These are phyloP conservation scores for Achroia grisella DNA, from an alignment of 1,140 invertebrate species.

Conservation along the genomic window DNA sequence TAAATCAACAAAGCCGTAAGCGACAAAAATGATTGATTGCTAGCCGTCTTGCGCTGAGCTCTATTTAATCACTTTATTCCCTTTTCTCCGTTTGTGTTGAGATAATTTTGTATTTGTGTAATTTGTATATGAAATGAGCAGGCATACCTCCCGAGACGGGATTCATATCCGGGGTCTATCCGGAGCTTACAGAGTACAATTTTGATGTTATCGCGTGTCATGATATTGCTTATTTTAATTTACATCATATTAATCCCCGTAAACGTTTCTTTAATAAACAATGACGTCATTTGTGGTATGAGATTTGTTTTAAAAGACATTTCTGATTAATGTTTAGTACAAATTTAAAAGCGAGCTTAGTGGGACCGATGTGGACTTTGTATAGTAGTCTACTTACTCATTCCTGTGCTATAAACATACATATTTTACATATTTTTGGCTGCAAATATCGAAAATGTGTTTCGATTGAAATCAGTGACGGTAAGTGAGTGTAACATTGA, in stretches of 20 bases:
- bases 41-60: conserved; percentile 73
- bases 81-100: conserved; percentile 72
- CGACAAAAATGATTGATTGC: conserved; percentile 74
- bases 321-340: too few species aligned
- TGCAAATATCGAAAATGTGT: too few species aligned
- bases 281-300: too few species aligned
- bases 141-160: conserved; percentile 41
- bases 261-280: too few species aligned
- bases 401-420: too few species aligned
- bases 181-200: conserved; percentile 36
- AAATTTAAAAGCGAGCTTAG: too few species aligned
- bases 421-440: too few species aligned
- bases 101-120: conserved; percentile 73
- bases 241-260: background rate
- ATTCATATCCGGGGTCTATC: conserved; percentile 55
- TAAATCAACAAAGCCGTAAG: conserved; percentile 63
- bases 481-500: too few species aligned
- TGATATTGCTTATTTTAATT: conserved; percentile 25
- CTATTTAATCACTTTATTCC: conserved; percentile 76
- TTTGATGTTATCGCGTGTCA: conserved; percentile 55
- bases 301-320: too few species aligned
- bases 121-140: conserved; percentile 70
- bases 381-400: too few species aligned
- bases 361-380: too few species aligned
- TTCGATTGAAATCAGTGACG: too few species aligned